A percentile compares a stretch with the other conserved stretches of the same genome.
Conservation (phyloP, 2,113 vertebrate species). For the Triplophysa dalaica region DNA sequence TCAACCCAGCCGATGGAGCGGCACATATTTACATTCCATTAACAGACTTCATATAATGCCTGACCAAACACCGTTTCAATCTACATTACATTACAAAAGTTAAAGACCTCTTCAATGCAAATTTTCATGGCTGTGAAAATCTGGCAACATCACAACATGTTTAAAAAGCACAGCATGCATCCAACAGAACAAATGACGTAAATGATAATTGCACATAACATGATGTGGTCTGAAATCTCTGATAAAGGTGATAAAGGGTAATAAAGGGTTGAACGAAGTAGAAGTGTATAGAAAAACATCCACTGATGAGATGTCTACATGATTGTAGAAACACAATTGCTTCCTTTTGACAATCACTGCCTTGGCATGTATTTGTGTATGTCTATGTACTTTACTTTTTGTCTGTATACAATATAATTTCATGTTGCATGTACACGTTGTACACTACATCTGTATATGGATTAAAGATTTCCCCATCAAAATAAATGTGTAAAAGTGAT, state of each 20-base stretch:
- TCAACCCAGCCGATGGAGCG: neutral
- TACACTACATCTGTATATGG: too few relatives aligned
- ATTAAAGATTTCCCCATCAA: too few relatives aligned
- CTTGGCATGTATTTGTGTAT: slow-evolving; percentile 36
- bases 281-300: slow-evolving; percentile 3
- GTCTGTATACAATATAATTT: too few relatives aligned
- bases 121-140: neutral
- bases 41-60: neutral
- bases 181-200: slow-evolving; percentile 10
- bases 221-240: neutral
- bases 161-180: neutral
- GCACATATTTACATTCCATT: neutral
- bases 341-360: neutral
- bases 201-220: slow-evolving; percentile 30
- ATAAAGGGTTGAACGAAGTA: slow-evolving; percentile 4
- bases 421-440: too few relatives aligned
- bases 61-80: neutral
- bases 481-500: too few relatives aligned
- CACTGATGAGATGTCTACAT: slow-evolving; percentile 19
- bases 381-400: neutral
- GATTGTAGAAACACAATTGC: neutral
- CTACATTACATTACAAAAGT: neutral
- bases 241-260: too few relatives aligned
- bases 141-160: neutral
- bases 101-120: neutral